These are phyloP conservation scores for Sarcophaga peregrina DNA, from an alignment of 1,140 invertebrate genomes.

Conservation along the genomic window DNA sequence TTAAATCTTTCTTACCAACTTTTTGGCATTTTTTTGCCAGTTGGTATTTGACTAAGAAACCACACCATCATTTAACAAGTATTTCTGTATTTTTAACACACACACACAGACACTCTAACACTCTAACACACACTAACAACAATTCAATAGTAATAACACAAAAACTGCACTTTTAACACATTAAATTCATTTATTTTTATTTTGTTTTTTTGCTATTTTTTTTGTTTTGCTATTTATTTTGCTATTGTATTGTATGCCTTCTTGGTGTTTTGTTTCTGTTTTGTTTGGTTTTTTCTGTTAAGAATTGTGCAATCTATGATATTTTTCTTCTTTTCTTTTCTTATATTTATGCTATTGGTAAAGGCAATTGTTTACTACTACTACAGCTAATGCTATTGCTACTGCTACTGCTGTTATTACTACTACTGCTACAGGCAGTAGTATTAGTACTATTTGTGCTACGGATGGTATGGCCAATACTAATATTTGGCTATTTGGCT, in stretches of 20 bases:
- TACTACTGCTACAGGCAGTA: no score
- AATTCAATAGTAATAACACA: background rate
- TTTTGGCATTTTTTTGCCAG: background rate
- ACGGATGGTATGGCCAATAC: no score
- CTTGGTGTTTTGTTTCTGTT: background rate
- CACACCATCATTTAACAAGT: background rate
- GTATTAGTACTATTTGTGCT: no score
- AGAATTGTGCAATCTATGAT: conserved; percentile 9
- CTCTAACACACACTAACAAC: no score
- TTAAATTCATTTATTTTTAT: background rate
- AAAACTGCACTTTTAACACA: background rate
- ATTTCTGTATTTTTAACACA: no score
- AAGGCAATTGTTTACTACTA: background rate
- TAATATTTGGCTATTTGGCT: no score
- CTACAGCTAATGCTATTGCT: background rate
- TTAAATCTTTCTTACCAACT: background rate
- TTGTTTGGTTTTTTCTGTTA: background rate
- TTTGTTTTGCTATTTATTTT: background rate
- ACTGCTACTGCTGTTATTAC: no score
- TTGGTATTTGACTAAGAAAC: background rate
- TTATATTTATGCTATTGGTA: background rate
- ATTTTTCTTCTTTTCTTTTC: background rate
- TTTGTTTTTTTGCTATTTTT: background rate
- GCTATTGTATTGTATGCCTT: background rate
- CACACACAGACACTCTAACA: no score